Evolutionary conservation across 2,113 vertebrate species (phyloP), one percentile per base, ranked within the genome.

Genomic region (Tenebrosternarchus preto): DNA sequence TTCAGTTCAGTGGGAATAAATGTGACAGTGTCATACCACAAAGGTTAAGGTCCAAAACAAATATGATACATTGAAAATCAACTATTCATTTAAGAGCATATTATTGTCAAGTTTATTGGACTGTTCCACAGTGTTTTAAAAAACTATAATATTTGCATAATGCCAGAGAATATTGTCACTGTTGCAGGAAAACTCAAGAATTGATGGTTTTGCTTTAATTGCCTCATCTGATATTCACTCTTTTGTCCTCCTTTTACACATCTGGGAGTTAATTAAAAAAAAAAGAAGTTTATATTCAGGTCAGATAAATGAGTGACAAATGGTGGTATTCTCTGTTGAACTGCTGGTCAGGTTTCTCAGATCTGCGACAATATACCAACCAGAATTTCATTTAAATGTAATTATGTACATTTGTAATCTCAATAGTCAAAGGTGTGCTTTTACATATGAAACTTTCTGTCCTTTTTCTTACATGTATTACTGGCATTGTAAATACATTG

Each of bases 1-100:
- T 80, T 70, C 2, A 24, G 43, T 59, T 78, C 53, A 77, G 46
- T 64, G 70, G 59, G 60, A 80, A 77, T 78, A 63, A 84, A 73
- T 67, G 56, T 24, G 74, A 46, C 57, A 33, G 29, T 3, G 27
- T 19, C 80, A 43, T 57, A 76, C 55, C 75, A 24, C 31, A 19
- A 75, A 71, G n/a, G 57, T 46, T 57, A 73, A 69, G 69, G 76
- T 78, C 69, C 60, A 55, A 55, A 80, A 75, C 25, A 50, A 80
- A n/a, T n/a, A 76, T 17, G 24, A 31, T 29, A 77, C 60, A 43
- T 20, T 46, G 57, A 27, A 57, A 59, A 56, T 16, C 27, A 80
- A 61, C 27, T 69, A 33, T 73, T 66, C n/a, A 50, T 39, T 77
- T 36, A 61, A 74, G 50, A 77, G 59, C 43, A 27, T 25, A 60